A percentile compares a stretch with the other conserved stretches of the same genome.
Conservation (phyloP, 2,113 vertebrate species). For the Neodon shergylaensis region DNA sequence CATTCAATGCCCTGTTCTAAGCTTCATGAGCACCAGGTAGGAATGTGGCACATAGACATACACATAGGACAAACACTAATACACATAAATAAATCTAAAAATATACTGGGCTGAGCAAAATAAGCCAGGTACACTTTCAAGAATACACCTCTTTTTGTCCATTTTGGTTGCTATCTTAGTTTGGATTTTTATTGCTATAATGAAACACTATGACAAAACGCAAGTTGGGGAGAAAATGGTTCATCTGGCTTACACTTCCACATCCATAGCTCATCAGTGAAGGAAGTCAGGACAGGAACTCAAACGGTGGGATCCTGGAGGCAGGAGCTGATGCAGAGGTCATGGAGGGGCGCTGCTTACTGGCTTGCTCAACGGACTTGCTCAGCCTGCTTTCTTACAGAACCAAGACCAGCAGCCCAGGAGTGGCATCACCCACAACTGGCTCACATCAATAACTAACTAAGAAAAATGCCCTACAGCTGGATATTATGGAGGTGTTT, state of each 20-base stretch:
- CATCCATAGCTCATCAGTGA: not conserved
- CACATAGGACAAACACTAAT: not conserved
- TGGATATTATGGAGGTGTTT: not conserved
- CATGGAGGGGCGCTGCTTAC: not conserved
- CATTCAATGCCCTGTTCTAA: not conserved
- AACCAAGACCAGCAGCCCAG: not conserved
- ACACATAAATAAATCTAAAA: not conserved
- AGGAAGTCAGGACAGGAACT: not conserved
- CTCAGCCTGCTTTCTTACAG: not conserved
- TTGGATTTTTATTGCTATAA: not conserved
- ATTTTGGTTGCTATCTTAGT: not conserved
- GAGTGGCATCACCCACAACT: not conserved
- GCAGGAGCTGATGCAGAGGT: not conserved
- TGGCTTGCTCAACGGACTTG: not conserved
- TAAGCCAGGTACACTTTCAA: not conserved
- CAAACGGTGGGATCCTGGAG: not conserved
- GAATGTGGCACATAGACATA: not conserved
- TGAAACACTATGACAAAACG: not conserved
- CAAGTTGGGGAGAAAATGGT: not conserved
- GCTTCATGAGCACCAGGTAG: not conserved
- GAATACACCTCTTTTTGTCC: not conserved
- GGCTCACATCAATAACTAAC: not conserved
- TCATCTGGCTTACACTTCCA: not conserved
- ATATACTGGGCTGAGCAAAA: not conserved
- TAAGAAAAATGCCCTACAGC: not conserved